Evolutionary conservation across 30 jellyfish, hydroid and myxozoan species (phyloP).

Genomic region (Clytia hemisphaerica): DNA sequence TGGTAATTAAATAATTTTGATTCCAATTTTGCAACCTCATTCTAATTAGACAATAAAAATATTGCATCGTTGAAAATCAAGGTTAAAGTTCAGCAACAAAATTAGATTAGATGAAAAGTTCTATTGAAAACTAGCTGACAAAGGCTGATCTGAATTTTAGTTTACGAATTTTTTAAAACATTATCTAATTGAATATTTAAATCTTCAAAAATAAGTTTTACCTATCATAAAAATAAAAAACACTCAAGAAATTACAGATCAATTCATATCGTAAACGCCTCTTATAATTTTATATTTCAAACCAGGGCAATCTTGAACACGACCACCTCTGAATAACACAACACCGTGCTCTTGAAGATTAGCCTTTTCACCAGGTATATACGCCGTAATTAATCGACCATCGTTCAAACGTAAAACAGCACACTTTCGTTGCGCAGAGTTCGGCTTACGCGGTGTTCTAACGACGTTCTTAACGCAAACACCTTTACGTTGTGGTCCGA

Average conservation of each 20-base stretch:
- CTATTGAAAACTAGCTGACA: no score
- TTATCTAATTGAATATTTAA: no score
- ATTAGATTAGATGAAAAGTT: no score
- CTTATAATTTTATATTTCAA: conserved; percentile 79
- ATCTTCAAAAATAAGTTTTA: no score
- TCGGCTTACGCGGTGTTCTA: conserved; percentile 94
- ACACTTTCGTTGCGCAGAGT: conserved; percentile 97
- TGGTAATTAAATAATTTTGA: no score
- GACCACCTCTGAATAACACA: conserved; percentile 85
- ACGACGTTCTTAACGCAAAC: conserved; percentile 81
- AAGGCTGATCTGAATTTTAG: no score
- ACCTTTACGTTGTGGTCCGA: conserved; percentile 94
- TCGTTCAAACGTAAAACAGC: conserved; percentile 87
- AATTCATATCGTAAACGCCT: conserved; percentile 89
- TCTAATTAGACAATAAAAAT: no score
- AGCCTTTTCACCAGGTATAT: conserved; percentile 99
- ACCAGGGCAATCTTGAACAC: conserved; percentile 98
- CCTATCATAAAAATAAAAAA: no score
- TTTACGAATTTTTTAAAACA: no score
- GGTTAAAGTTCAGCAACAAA: no score
- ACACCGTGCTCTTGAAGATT: conserved; percentile 95
- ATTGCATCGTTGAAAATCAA: no score
- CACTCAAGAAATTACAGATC: neutral
- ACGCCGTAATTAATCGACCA: conserved; percentile 89
- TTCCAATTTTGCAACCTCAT: no score